These are phyloP conservation scores for Phorcus lineatus DNA, from an alignment of 2,888 invertebrate genomes.

Conservation along the genomic window DNA sequence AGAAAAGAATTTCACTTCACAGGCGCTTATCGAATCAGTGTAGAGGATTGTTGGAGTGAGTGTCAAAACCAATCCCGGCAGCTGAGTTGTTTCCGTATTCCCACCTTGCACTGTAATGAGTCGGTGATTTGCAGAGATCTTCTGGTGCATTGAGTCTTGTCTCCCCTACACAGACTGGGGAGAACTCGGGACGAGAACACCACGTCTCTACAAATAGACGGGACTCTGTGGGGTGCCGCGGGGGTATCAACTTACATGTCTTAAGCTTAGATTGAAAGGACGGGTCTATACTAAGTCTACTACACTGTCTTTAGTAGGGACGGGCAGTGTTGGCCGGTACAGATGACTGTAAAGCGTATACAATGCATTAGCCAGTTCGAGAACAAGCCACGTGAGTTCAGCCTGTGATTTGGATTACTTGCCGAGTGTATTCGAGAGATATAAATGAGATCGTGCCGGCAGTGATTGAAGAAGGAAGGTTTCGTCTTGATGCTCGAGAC, in stretches of 20 bases:
- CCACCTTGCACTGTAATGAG: too few species aligned
- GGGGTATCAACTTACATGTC: not conserved
- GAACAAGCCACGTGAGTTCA: not conserved
- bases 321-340: not conserved
- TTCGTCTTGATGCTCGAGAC: not conserved
- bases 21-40: too few species aligned
- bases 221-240: not conserved
- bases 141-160: too few species aligned
- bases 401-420: not conserved
- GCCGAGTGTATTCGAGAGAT: not conserved
- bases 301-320: not conserved
- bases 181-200: not conserved
- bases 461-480: not conserved
- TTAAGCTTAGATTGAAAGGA: not conserved
- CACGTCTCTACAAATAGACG: conserved; percentile 5
- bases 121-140: too few species aligned
- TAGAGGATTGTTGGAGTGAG: too few species aligned
- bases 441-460: not conserved
- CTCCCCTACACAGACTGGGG: too few species aligned
- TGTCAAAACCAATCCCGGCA: too few species aligned
- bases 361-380: not conserved
- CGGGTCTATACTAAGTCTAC: not conserved
- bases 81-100: too few species aligned
- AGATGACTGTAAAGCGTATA: not conserved
- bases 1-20: too few species aligned